Conservation (phyloP, 2,888 invertebrate species). For the Hermaeophaga mercurialis region DNA sequence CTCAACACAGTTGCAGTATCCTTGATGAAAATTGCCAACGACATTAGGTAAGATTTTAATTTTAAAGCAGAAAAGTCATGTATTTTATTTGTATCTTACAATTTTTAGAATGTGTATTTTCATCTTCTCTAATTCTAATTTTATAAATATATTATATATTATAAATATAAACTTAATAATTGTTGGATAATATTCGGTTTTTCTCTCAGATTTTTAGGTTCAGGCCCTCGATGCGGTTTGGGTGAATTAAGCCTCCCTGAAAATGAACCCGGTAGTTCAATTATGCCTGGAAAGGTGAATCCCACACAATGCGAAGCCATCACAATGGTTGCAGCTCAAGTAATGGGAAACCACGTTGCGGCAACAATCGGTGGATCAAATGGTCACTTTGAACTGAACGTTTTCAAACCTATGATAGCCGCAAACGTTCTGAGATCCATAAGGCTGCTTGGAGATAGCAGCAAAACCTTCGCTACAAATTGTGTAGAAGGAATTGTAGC, state of each 20-base stretch:
- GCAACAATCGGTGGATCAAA: conserved; percentile 90
- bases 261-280: conserved; percentile 99
- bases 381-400: conserved; percentile 98
- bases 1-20: conserved; percentile 90
- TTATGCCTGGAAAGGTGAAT: conserved; percentile 99
- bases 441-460: conserved; percentile 78
- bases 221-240: conserved; percentile 94
- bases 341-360: conserved; percentile 98
- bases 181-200: too few relatives aligned
- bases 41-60: too few relatives aligned
- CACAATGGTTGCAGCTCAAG: conserved; percentile 95
- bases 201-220: conserved; percentile 80
- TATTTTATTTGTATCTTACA: too few relatives aligned
- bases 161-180: too few relatives aligned
- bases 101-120: too few relatives aligned
- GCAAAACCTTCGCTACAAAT: conserved; percentile 69
- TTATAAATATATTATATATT: too few relatives aligned
- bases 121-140: too few relatives aligned
- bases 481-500: conserved; percentile 70
- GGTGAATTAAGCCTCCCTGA: conserved; percentile 94
- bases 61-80: too few relatives aligned
- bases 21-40: conserved; percentile 97
- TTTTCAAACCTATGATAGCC: conserved; percentile 97
- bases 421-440: conserved; percentile 90
- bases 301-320: conserved; percentile 98